These are phyloP conservation scores for Anarhynchus alexandrinus DNA, from an alignment of 2,113 vertebrate species.

Conservation along the genomic window DNA sequence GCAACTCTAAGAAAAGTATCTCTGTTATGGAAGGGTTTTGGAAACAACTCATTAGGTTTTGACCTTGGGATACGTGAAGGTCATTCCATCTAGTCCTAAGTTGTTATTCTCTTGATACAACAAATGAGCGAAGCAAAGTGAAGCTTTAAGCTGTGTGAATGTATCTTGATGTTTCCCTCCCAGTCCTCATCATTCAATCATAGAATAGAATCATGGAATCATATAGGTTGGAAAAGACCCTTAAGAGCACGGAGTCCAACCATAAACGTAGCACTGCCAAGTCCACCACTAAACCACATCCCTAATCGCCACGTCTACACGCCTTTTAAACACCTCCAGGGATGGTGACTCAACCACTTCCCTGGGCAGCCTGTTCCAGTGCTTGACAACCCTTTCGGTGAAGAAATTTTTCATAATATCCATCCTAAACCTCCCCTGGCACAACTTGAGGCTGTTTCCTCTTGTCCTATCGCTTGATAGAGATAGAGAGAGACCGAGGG, in stretches of 20 bases:
- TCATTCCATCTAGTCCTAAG: neutral
- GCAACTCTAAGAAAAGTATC: neutral
- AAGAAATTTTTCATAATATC: neutral
- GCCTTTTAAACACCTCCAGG: neutral
- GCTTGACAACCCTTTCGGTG: neutral
- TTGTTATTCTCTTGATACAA: neutral
- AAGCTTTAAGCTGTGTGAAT: neutral
- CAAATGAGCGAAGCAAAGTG: neutral
- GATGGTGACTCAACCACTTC: neutral
- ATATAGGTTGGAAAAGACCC: neutral
- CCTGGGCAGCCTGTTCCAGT: neutral
- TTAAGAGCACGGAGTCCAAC: neutral
- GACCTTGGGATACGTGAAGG: neutral
- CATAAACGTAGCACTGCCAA: neutral
- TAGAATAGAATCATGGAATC: neutral
- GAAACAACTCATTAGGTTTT: neutral
- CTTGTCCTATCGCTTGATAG: rapidly evolving
- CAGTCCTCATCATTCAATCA: neutral
- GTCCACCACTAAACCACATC: neutral
- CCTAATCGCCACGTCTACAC: neutral
- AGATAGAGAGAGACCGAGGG: too few relatives aligned
- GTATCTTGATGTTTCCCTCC: neutral
- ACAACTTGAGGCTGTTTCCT: neutral
- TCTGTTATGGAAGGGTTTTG: neutral
- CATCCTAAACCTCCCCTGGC: neutral